Evolutionary conservation across 2,797 vertebrate genomes (phyloP), one percentile per base, ranked within the genome.

Genomic region (Oryzias sinensis): DNA sequence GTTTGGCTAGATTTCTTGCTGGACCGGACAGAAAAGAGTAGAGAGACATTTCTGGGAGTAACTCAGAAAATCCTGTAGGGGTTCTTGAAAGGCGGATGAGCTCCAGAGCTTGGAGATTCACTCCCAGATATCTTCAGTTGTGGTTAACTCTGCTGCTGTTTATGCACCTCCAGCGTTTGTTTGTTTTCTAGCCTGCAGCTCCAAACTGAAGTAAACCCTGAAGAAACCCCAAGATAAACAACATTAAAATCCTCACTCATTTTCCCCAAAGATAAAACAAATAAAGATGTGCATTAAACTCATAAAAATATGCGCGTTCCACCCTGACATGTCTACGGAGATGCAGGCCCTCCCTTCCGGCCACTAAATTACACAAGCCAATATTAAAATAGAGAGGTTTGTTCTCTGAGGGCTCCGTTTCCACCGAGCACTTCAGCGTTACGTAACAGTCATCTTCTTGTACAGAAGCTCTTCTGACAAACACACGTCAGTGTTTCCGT

Each of bases 391-490:
- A n/a, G 1, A 54, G 45, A 68, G 62, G 68, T 73, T 22, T 52
- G 48, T 53, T 4, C 14, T 52, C 43, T 49, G 42, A 13, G 45
- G 44, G 64, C 49, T 60, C 54, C 20, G 18, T 48, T 69, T 68
- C n/a, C 60, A 58, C 43, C 16, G 43, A 80, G 56, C 44, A 64
- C 56, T 59, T 59, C 44, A 56, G 66, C 44, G 49, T 80, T 79
- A 72, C 64, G 68, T 76, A 72, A 84, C 70, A 49, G 56, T 65
- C 71, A 76, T 80, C 57, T 75, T 80, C 59, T 75, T 11, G 22
- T 78, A 68, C 59, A 75, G 75, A 70, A 62, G 50, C 62, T 76
- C 44, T 49, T 71, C 53, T 72, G 51, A 57, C 53, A 61, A 14
- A 56, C 37, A 46, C 49, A 52, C 37, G 40, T 42, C 49, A 33